Evolutionary conservation across 2,888 invertebrate species (phyloP).

Genomic region (Yponomeuta evonymella): DNA sequence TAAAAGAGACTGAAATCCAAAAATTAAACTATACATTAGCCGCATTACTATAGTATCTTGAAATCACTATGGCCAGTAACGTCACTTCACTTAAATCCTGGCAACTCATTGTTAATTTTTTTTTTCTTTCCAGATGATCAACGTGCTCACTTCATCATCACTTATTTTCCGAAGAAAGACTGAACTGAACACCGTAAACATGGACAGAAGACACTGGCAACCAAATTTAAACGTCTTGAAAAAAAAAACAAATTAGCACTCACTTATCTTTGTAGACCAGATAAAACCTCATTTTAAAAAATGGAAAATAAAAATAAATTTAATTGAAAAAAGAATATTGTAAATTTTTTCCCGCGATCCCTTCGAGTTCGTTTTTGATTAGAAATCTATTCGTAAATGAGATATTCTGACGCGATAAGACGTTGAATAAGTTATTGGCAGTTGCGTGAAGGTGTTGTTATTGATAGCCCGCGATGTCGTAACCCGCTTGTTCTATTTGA

Average conservation of each 20-base stretch:
- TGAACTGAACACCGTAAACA: too few relatives aligned
- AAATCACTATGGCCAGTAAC: slow-evolving; percentile 43
- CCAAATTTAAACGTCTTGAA: too few relatives aligned
- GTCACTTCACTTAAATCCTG: slow-evolving; percentile 40
- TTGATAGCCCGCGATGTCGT: background rate
- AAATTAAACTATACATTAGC: slow-evolving; percentile 35
- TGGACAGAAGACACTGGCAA: too few relatives aligned
- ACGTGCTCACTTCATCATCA: too few relatives aligned
- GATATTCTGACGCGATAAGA: slow-evolving; percentile 20
- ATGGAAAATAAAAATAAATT: slow-evolving; percentile 28
- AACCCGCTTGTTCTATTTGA: background rate
- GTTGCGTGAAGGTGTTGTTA: slow-evolving; percentile 6
- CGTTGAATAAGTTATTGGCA: background rate
- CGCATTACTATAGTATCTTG: slow-evolving; percentile 41
- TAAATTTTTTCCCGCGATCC: background rate
- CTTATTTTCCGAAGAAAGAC: too few relatives aligned
- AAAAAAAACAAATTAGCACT: slow-evolving; percentile 27
- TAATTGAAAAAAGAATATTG: slow-evolving; percentile 21
- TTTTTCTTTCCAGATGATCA: background rate
- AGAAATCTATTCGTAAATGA: slow-evolving; percentile 33
- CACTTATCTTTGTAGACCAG: slow-evolving; percentile 61
- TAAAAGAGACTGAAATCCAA: background rate
- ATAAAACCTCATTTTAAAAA: slow-evolving; percentile 53
- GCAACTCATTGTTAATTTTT: slow-evolving; percentile 35
- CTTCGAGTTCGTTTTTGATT: slow-evolving; percentile 25